Evolutionary conservation across 2,113 vertebrate genomes (phyloP).

Genomic region (Poeciliopsis prolifica): DNA sequence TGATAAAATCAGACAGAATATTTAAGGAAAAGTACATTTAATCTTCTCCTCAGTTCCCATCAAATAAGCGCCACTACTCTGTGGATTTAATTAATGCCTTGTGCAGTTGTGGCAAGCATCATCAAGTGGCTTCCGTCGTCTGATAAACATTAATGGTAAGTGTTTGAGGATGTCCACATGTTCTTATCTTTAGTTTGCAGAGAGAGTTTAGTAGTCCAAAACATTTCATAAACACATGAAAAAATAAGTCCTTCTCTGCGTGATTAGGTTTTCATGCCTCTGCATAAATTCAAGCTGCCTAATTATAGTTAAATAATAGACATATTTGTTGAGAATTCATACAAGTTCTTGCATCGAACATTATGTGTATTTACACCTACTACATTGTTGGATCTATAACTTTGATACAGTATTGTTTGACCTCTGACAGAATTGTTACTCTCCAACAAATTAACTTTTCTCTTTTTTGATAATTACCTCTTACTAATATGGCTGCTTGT

Average conservation of each 20-base stretch:
- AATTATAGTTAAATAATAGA: neutral
- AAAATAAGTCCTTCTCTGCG: neutral
- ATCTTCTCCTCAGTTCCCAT: slow-evolving; percentile 36
- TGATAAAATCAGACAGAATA: slow-evolving; percentile 48
- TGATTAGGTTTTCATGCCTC: neutral
- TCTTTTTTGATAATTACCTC: neutral
- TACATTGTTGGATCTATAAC: neutral
- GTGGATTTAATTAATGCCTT: slow-evolving; percentile 62
- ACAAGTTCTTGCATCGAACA: neutral
- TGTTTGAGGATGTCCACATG: slow-evolving; percentile 28
- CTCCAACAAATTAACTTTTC: neutral
- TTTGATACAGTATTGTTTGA: neutral
- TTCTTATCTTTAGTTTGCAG: slow-evolving; percentile 17
- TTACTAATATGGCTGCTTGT: neutral
- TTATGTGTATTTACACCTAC: neutral
- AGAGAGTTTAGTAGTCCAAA: neutral
- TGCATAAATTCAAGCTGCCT: neutral
- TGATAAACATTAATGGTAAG: slow-evolving; percentile 36
- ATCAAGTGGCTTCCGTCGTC: slow-evolving; percentile 14
- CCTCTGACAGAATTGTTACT: neutral
- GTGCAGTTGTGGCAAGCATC: slow-evolving; percentile 8
- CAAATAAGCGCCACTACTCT: slow-evolving; percentile 32
- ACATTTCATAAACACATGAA: neutral
- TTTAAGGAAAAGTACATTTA: slow-evolving; percentile 44
- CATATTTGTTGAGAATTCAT: neutral